These are phyloP conservation scores for Pseudotriccus pelzelni DNA, from an alignment of 2,797 vertebrate species.

Conservation along the genomic window DNA sequence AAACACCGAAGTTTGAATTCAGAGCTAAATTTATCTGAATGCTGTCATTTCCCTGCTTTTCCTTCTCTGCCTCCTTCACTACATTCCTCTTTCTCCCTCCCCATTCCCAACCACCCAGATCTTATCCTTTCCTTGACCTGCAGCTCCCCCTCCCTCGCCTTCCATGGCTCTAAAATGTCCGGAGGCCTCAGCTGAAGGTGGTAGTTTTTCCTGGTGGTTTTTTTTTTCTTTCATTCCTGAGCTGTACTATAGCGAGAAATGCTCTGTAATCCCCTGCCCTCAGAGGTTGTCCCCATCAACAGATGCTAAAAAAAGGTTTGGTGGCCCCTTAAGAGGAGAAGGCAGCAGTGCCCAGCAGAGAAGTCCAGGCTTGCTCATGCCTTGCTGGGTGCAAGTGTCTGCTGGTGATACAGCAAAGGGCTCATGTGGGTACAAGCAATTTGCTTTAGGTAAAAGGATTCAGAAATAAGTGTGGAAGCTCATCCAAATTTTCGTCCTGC, in stretches of 20 bases:
- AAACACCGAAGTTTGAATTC: conserved; percentile 40
- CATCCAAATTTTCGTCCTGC: neutral
- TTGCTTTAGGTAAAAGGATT: neutral
- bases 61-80: conserved; percentile 51
- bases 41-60: conserved; percentile 58
- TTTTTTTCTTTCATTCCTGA: neutral
- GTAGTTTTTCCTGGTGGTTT: neutral
- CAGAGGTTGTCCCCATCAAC: neutral
- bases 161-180: neutral
- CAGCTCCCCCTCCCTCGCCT: conserved; percentile 59
- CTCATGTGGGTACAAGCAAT: neutral
- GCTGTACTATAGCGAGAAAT: neutral
- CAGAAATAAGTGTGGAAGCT: neutral
- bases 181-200: neutral
- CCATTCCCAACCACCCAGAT: conserved; percentile 51
- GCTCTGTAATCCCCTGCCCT: neutral
- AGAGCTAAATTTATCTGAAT: conserved; percentile 66
- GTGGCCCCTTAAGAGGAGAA: neutral
- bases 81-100: conserved; percentile 58
- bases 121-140: conserved; percentile 69
- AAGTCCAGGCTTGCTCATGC: neutral
- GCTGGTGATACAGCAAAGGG: neutral
- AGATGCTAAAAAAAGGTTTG: neutral
- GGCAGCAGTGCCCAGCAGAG: neutral
- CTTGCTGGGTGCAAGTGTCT: neutral